Percentiles rank a stretch among this genome's conserved stretches.
Conservation (phyloP, 92 coral and sea anemone species). For the Plumapathes pennacea region DNA sequence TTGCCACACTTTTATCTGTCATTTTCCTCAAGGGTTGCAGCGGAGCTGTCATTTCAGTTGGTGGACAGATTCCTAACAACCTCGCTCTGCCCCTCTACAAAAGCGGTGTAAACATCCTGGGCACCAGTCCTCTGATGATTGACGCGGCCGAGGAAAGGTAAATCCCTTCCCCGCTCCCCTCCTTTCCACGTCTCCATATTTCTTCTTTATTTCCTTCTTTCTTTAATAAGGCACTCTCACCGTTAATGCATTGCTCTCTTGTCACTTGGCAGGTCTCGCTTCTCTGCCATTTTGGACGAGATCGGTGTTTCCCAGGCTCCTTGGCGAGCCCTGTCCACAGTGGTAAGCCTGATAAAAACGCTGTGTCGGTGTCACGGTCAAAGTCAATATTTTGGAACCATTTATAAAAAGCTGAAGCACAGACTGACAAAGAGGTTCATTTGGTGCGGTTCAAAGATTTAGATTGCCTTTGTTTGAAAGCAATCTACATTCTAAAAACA, state of each 20-base stretch:
- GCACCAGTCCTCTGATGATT: slow-evolving; percentile 92
- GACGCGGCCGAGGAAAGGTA: slow-evolving; percentile 99
- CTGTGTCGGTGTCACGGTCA: background rate
- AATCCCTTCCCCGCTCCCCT: background rate
- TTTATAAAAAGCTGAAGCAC: background rate
- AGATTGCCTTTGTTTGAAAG: too few relatives aligned
- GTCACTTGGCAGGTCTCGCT: slow-evolving; percentile 68
- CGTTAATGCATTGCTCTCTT: background rate
- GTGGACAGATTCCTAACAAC: slow-evolving; percentile 99
- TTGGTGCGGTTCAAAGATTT: too few relatives aligned
- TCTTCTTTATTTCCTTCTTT: background rate
- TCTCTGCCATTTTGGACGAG: slow-evolving; percentile 93
- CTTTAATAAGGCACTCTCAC: background rate
- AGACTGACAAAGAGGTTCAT: too few relatives aligned
- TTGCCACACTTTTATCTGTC: too few relatives aligned
- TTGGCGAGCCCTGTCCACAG: slow-evolving; percentile 88
- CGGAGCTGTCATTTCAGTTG: slow-evolving; percentile 88
- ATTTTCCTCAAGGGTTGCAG: slow-evolving; percentile 44
- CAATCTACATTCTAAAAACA: too few relatives aligned
- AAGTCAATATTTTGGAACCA: background rate
- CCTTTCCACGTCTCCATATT: background rate
- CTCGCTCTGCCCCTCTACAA: slow-evolving; percentile 81
- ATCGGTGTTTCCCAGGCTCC: slow-evolving; percentile 93
- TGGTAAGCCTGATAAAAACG: too few relatives aligned
- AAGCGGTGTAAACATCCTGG: slow-evolving; percentile 87